Percentiles rank a stretch among this genome's conserved stretches.
Conservation (phyloP, 2,888 invertebrate genomes). For the Anodontia alba region DNA sequence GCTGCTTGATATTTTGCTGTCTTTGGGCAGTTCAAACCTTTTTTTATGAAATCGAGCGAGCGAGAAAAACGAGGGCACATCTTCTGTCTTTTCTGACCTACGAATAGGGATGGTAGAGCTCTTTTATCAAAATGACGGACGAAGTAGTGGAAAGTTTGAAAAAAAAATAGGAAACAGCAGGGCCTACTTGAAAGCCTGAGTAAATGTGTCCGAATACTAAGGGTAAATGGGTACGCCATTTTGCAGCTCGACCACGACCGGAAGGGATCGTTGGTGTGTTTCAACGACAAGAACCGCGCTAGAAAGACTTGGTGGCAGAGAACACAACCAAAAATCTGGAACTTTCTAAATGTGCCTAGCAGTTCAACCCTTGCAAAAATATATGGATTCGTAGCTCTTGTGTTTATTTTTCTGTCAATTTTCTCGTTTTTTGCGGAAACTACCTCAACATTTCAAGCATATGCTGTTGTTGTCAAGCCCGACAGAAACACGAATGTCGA, state of each 20-base stretch:
- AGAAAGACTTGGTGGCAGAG: slow-evolving; percentile 38
- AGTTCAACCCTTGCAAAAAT: slow-evolving; percentile 67
- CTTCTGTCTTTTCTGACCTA: too few species aligned
- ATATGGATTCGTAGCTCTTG: slow-evolving; percentile 58
- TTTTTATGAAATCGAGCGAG: too few species aligned
- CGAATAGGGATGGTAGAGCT: too few species aligned
- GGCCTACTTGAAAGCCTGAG: too few species aligned
- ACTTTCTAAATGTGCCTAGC: slow-evolving; percentile 67
- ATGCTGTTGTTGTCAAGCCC: neutral
- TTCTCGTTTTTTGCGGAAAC: slow-evolving; percentile 67
- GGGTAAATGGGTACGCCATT: neutral
- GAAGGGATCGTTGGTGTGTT: slow-evolving; percentile 45
- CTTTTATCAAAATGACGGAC: too few species aligned
- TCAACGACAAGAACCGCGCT: slow-evolving; percentile 2
- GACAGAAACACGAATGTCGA: neutral
- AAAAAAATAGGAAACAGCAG: too few species aligned
- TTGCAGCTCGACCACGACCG: slow-evolving; percentile 64
- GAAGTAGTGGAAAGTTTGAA: too few species aligned
- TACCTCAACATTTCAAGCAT: slow-evolving; percentile 54
- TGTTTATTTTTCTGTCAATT: slow-evolving; percentile 64
- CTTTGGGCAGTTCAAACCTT: too few species aligned
- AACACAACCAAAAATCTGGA: slow-evolving; percentile 60
- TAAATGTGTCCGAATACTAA: too few species aligned
- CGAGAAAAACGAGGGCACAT: too few species aligned
- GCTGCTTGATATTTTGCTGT: too few species aligned